Evolutionary conservation across 2,113 vertebrate species (phyloP), one percentile per base, ranked within the genome.

Genomic region (Promerops cafer): DNA sequence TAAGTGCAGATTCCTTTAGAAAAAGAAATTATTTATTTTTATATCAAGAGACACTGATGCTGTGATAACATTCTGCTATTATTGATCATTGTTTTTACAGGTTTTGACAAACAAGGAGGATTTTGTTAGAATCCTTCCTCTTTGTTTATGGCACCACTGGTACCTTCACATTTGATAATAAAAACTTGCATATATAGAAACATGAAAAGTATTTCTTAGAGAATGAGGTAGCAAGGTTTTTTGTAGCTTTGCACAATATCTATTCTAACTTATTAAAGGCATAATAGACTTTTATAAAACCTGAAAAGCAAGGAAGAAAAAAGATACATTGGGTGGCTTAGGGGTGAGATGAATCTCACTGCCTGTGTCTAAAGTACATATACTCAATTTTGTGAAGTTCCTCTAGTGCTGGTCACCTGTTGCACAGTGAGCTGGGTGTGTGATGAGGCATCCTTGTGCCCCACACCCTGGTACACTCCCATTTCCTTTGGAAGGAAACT

Each of bases 391-490:
- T 40, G n/a, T 39, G 37, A 31, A 30, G 30, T 33, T 72, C n/a
- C 22, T 47, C 42, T 6, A 35, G 44, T 9, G 49, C 26, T 54
- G 30, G 7, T 31, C 23, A 26, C 9, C 42, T 30, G 35, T 5
- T 30, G 31, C 71, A 37, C 42, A 65, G n/a, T 1, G 8, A 76
- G 30, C 13, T 74, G 90, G 30, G 28, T 52, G 35, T 33, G 13
- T 4, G 30, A 40, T 2, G 18, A 66, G 23, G 16, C 0, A 0
- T 11, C n/a, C 35, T 49, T 44, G 45, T 50, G 30, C 22, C 37
- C 44, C 83, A 66, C 3, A 33, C 16, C 10, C 49, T 65, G 37
- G 16, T 13, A 27, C 14, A 21, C 40, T 30, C 20, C 7, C 12
- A 39, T 23, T 37, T 64, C 16, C 33, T 83, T 47, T 27, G 45